Evolutionary conservation across 2,888 invertebrate genomes (phyloP).

Genomic region (Macrophya annulata): DNA sequence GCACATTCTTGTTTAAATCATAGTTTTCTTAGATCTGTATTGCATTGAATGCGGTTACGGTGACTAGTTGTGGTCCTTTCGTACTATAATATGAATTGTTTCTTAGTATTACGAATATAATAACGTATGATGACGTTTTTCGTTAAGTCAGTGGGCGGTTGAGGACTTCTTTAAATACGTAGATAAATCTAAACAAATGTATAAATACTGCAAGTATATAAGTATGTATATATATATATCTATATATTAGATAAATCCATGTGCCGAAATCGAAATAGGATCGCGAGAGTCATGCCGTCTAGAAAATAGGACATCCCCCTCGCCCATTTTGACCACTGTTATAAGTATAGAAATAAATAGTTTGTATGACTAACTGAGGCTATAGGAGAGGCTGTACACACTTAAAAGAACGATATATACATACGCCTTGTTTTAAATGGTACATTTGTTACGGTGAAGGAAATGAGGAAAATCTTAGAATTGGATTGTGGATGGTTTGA

Average conservation of each 20-base stretch:
- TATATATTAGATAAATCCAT: not conserved
- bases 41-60: not conserved
- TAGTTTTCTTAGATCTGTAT: not conserved
- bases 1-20: not conserved
- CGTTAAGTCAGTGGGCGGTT: not conserved
- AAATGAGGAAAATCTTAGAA: not conserved
- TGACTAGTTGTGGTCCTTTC: not conserved
- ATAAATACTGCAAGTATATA: not conserved
- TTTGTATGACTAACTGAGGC: not conserved
- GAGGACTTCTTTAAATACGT: slow-evolving; percentile 6
- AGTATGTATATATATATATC: not conserved
- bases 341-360: slow-evolving; percentile 19
- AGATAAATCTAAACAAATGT: not conserved
- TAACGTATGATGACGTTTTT: slow-evolving; percentile 6
- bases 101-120: not conserved
- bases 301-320: slow-evolving; percentile 47
- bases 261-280: slow-evolving; percentile 25
- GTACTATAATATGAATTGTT: not conserved
- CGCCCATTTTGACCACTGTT: slow-evolving; percentile 21
- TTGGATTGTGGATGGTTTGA: slow-evolving; percentile 18
- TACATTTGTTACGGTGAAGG: not conserved
- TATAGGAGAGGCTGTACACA: not conserved
- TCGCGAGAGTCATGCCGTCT: slow-evolving; percentile 9
- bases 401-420: not conserved
- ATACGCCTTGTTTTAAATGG: not conserved